Conservation (phyloP, 2,888 invertebrate species). For the Carpatolechia fugitivella region DNA sequence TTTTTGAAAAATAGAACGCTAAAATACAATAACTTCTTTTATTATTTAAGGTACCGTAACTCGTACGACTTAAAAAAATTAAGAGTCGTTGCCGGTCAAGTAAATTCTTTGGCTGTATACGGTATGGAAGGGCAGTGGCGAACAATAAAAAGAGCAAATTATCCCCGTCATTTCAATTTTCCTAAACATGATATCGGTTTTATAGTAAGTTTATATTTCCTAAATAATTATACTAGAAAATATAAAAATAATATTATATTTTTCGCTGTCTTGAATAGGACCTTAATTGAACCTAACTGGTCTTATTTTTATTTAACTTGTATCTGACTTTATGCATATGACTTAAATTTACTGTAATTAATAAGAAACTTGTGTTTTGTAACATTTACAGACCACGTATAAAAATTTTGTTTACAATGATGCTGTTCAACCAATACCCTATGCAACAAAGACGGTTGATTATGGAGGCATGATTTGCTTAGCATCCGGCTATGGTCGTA, state of each 20-base stretch:
- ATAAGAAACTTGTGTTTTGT: no score
- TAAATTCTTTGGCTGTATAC: neutral
- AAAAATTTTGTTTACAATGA: neutral
- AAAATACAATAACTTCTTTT: no score
- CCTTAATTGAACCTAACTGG: no score
- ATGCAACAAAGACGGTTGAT: neutral
- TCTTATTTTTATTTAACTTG: no score
- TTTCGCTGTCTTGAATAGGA: no score
- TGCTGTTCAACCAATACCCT: neutral
- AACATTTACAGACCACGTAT: neutral
- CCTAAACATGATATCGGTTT: neutral
- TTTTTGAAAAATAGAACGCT: no score
- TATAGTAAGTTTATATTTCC: neutral
- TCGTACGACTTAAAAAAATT: neutral
- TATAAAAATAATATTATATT: no score
- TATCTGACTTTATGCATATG: no score
- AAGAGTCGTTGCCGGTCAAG: neutral
- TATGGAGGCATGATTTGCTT: neutral
- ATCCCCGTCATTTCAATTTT: neutral
- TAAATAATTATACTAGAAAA: no score
- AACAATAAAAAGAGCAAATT: neutral
- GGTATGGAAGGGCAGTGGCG: neutral
- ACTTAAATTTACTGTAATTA: no score
- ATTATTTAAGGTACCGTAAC: neutral
- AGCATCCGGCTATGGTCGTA: neutral